phyloP scores from a whole-genome alignment of 2,797 vertebrate species.

The Pseudochromis fuscus region DNA sequence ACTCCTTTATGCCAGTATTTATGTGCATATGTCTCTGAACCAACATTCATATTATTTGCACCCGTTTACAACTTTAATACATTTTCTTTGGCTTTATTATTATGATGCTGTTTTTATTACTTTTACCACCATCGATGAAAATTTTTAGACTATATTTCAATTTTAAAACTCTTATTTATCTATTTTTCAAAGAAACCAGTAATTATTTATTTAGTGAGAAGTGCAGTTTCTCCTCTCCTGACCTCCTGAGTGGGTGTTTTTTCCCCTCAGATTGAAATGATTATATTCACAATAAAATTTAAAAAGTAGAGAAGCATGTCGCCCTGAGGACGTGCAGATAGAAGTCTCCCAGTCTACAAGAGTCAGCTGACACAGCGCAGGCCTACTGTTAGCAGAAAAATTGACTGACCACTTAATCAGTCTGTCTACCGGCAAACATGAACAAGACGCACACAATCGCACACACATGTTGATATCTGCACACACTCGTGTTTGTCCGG shows the following conservation, averaged over 20 bases:
- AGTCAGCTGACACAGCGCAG: constrained; percentile 80
- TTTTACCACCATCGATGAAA: not conserved
- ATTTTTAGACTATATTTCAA: constrained; percentile 1
- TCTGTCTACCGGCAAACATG: constrained; percentile 47
- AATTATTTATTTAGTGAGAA: not conserved
- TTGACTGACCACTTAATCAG: constrained; percentile 67
- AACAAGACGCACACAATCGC: constrained; percentile 31
- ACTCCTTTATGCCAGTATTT: not conserved
- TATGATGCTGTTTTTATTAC: constrained; percentile 8
- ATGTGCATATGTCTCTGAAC: not conserved
- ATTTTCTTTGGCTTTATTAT: constrained; percentile 18
- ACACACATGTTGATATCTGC: constrained; percentile 8
- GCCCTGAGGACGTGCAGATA: constrained; percentile 54
- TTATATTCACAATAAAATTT: constrained; percentile 40
- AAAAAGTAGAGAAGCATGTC: constrained; percentile 21
- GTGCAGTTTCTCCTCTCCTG: constrained; percentile 9
- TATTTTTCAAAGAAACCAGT: not conserved
- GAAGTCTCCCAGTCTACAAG: constrained; percentile 52
- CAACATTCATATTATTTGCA: no score
- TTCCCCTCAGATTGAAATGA: constrained; percentile 9
- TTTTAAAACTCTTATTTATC: not conserved
- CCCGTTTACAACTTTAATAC: not conserved
- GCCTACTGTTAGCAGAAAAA: constrained; percentile 71
- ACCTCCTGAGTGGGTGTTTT: constrained; percentile 8
- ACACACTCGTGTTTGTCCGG: constrained; percentile 42